These are phyloP conservation scores for Alauda arvensis DNA, from an alignment of 2,797 vertebrate species.

Conservation along the genomic window DNA sequence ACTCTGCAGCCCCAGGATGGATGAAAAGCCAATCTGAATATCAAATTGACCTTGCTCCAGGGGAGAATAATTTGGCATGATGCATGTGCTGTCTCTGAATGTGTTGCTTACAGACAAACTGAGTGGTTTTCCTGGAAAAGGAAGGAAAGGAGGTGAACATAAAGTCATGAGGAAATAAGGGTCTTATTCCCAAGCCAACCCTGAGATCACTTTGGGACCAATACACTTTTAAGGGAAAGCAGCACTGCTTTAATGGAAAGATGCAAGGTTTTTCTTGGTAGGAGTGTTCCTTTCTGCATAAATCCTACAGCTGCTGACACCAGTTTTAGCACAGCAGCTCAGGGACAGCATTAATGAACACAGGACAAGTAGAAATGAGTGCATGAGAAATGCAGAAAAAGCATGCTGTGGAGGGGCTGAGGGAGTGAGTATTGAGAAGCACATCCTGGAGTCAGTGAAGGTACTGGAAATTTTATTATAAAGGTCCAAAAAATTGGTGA, in stretches of 20 bases:
- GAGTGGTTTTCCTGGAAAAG: not conserved
- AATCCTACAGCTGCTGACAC: slow-evolving; percentile 15
- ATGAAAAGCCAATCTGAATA: slow-evolving; percentile 54
- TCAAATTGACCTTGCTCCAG: slow-evolving; percentile 31
- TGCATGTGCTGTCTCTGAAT: not conserved
- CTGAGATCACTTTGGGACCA: not conserved
- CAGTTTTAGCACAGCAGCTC: not conserved
- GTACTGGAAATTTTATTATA: not conserved
- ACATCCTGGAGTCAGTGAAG: not conserved
- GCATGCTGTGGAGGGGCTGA: not conserved
- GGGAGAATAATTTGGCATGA: slow-evolving; percentile 43
- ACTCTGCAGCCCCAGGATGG: slow-evolving; percentile 19
- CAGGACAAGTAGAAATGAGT: not conserved
- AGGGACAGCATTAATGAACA: not conserved
- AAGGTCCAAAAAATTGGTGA: not conserved
- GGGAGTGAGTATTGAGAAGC: not conserved
- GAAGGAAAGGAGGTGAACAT: not conserved
- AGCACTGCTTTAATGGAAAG: not conserved
- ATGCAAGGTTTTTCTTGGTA: not conserved
- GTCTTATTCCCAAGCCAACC: not conserved
- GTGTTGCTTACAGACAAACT: not conserved
- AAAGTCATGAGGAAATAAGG: not conserved
- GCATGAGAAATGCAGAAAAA: not conserved
- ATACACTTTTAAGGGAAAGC: not conserved
- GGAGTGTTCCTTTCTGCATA: not conserved